phyloP scores from a whole-genome alignment of 23 tunicate genomes.

The Ascidia mentula region DNA sequence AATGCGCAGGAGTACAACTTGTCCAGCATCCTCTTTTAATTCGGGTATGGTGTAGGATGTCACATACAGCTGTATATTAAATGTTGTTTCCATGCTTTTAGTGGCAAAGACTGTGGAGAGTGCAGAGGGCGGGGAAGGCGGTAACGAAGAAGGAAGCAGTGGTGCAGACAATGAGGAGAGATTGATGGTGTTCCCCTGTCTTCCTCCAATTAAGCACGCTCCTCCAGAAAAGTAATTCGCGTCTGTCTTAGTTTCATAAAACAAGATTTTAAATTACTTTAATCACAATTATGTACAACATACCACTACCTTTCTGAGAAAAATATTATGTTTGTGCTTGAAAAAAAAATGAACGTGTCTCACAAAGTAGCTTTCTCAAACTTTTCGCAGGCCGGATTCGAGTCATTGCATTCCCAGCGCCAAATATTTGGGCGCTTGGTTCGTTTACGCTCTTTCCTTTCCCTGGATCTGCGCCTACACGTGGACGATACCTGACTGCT shows the following conservation, averaged over 20 bases:
- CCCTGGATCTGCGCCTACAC: constrained; percentile 86
- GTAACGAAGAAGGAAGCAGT: background rate
- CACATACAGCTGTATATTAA: no score
- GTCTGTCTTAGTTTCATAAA: no score
- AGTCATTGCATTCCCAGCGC: constrained; percentile 72
- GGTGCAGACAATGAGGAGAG: constrained; percentile 25
- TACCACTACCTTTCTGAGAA: no score
- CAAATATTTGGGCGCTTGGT: constrained; percentile 47
- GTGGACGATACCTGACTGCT: constrained; percentile 84
- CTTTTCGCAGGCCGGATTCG: constrained; percentile 61
- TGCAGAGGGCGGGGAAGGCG: background rate
- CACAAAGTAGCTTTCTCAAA: no score
- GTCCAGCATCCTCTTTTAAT: no score
- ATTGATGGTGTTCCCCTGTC: constrained; percentile 50
- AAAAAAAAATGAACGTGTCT: no score
- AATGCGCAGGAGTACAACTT: no score
- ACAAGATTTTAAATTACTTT: no score
- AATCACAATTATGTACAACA: no score
- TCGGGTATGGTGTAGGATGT: no score
- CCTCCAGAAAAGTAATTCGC: constrained; percentile 55
- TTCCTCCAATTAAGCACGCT: constrained; percentile 64
- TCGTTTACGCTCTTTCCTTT: constrained; percentile 60
- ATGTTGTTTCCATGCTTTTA: no score
- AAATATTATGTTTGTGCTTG: no score
- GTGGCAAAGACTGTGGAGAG: background rate